Evolutionary conservation across 2,888 invertebrate genomes (phyloP), one percentile per base, ranked within the genome.

Genomic region (Troides aeacus): DNA sequence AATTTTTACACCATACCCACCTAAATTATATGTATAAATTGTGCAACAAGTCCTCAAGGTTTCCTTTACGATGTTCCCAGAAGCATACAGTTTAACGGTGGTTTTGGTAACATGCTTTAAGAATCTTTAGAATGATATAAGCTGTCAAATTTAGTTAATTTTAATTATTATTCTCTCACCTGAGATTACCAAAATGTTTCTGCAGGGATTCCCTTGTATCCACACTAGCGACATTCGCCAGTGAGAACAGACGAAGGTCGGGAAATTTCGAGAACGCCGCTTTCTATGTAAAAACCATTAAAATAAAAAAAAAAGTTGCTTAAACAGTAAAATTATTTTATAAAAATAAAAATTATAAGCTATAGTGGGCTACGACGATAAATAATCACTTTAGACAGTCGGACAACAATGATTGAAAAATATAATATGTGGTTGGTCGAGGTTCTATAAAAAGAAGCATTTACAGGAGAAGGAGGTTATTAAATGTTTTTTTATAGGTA

Each of bases 221-320:
- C n/a, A 99, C 97, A 78, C 96, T 97, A 0, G 98, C 98, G 18
- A 99, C 99, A 88, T 99, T 99, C 0, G 98, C 95, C 53, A 99
- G 89, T 0, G 98, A 95, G 89, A 99, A 99, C 74, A 96, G 94
- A 61, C 96, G 93, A 68, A 99, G 87, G 76, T 98, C 95, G 7
- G 97, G 95, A 85, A 98, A 99, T 84, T 98, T 97, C 1, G 97
- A 96, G 87, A 98, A 99, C 0, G 97, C 97, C 0, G 98, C 98
- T 93, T 97, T 97, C 96, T 99, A 91, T 74, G 90, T 88, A 78
- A 50, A 62, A 71, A 17, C 12, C 15, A 46, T 46, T n/a, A 56
- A 56, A 21, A 56, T 56, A 21, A 5, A 3, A 56, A 56, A 7
- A 21, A 56, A 3, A 53, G 5, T 36, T 6, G 10, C 1, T 39